Conservation (phyloP, 2,797 vertebrate genomes). For the Tarsius wallacei region DNA sequence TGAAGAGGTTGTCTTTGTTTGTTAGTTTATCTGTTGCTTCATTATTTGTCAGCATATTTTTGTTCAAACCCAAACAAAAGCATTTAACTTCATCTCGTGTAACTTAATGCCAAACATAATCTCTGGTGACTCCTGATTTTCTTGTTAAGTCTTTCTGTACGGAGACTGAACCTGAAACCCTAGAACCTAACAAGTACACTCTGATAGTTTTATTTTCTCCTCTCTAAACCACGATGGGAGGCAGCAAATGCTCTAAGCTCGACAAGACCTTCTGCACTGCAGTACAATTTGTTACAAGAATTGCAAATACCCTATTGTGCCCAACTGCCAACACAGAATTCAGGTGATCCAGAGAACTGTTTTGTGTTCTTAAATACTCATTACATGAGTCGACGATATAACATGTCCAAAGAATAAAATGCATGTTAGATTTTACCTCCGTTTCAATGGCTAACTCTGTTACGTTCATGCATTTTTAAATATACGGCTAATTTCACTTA, state of each 20-base stretch:
- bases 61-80: slow-evolving; percentile 1
- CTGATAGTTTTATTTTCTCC: neutral
- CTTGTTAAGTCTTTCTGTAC: neutral
- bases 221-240: neutral
- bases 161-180: slow-evolving; percentile 20
- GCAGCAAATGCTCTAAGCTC: neutral
- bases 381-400: neutral
- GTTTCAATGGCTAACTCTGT: neutral
- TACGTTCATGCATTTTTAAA: neutral
- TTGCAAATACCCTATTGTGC: neutral
- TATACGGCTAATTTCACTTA: neutral
- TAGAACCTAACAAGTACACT: neutral
- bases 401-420: neutral
- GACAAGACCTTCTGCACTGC: neutral
- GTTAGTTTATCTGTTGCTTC: slow-evolving; percentile 4
- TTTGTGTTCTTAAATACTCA: slow-evolving; percentile 3
- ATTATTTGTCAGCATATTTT: slow-evolving; percentile 46
- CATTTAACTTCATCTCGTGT: neutral
- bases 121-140: neutral
- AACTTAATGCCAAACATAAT: neutral
- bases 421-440: neutral
- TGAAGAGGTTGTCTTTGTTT: neutral
- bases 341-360: neutral
- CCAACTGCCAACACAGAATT: neutral
- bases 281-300: slow-evolving; percentile 42